These are phyloP conservation scores for Micropoecilia bifurca DNA, from an alignment of 2,797 vertebrate species.

Conservation along the genomic window DNA sequence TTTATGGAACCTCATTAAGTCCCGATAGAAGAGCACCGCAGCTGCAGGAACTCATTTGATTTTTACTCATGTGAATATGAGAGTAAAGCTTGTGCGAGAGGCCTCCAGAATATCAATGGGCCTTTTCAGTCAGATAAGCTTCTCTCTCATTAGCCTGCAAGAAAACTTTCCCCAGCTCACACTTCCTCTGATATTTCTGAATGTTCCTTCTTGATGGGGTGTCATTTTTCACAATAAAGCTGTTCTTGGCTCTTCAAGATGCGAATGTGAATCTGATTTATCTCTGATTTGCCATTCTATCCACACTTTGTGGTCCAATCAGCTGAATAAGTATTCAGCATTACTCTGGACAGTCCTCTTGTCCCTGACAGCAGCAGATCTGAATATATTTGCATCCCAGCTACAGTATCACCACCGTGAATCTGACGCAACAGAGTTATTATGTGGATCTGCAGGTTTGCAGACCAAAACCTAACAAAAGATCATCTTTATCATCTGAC, in stretches of 20 bases:
- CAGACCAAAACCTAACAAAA: not conserved
- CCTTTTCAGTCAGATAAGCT: slow-evolving; percentile 48
- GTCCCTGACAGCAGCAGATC: slow-evolving; percentile 25
- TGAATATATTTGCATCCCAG: slow-evolving; percentile 45
- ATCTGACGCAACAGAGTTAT: slow-evolving; percentile 15
- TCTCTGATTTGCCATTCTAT: slow-evolving; percentile 31
- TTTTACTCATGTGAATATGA: slow-evolving; percentile 64
- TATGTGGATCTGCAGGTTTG: not conserved
- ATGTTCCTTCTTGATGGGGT: slow-evolving; percentile 17
- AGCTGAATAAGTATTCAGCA: slow-evolving; percentile 41
- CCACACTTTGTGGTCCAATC: slow-evolving; percentile 34
- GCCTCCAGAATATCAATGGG: slow-evolving; percentile 69
- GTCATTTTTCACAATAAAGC: slow-evolving; percentile 36
- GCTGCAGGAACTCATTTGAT: slow-evolving; percentile 60
- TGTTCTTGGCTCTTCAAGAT: slow-evolving; percentile 28
- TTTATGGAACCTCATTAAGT: slow-evolving; percentile 50
- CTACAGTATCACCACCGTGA: slow-evolving; percentile 15
- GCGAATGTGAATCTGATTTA: slow-evolving; percentile 23
- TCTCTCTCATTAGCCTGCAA: slow-evolving; percentile 40
- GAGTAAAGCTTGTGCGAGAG: slow-evolving; percentile 46
- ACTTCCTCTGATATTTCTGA: slow-evolving; percentile 16
- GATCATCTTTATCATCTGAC: not conserved
- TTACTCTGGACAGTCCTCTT: slow-evolving; percentile 47
- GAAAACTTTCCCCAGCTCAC: slow-evolving; percentile 44
- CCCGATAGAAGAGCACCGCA: slow-evolving; percentile 33